Base-by-base conservation (phyloP, 1,140 invertebrate species). In the Listronotus oregonensis region DNA sequence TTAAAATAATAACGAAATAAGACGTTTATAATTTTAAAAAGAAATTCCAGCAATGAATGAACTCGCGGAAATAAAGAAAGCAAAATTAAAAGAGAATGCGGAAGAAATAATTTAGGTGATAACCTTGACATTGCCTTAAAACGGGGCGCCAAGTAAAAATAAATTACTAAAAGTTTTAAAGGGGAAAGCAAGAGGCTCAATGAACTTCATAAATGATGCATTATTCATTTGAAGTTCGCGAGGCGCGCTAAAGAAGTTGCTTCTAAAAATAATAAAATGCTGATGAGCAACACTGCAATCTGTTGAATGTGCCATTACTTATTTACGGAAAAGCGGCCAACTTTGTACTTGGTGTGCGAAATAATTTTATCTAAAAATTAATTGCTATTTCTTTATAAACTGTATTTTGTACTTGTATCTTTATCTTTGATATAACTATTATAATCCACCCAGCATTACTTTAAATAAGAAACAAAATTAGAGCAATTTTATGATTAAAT, bases 301-400 rank as follows among this genome's bases (percentile, higher is more conserved):
- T 77, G 75, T 77, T 77, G 74, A 77, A 78, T 78, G 77, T 61
- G 73, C 74, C 71, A 70, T 75, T 78, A 78, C 77, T 78, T 78
- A 78, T 78, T 78, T 78, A 78, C 71, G 59, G 66, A 60, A 44
- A 58, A 21, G 43, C 15, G 8, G 34, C 34, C 34, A 37, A 37
- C 34, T 37, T 37, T 37, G 56, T 69, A 70, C 69, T 71, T 73
- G 72, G 73, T 75, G 73, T 75, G 73, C 71, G 56, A 64, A 56
- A 59, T 58, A 50, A 37, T 37, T 37, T 37, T 37, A n/a, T n/a
- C n/a, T n/a, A n/a, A n/a, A n/a, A n/a, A n/a, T n/a, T n/a, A n/a
- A n/a, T n/a, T n/a, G n/a, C n/a, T n/a, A n/a, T n/a, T n/a, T n/a
- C n/a, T n/a, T n/a, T n/a, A n/a, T n/a, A n/a, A n/a, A n/a, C n/a